Conservation (phyloP, 2,113 vertebrate species). For the Paradoxurus hermaphroditus region DNA sequence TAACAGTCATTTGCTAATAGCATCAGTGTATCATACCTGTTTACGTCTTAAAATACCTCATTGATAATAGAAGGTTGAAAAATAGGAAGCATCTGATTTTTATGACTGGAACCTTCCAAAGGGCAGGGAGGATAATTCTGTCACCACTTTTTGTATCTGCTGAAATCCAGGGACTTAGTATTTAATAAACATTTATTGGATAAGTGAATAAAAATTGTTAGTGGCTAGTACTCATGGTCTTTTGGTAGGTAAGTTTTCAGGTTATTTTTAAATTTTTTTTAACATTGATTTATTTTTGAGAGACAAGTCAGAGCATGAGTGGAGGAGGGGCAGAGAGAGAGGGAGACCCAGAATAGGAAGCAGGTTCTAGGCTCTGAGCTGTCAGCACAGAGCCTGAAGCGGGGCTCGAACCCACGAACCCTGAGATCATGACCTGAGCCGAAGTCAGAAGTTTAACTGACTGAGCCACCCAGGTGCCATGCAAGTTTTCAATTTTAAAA, state of each 20-base stretch:
- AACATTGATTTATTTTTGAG: too few species aligned
- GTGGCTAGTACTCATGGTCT: not conserved
- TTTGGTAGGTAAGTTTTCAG: not conserved
- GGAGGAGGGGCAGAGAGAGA: too few species aligned
- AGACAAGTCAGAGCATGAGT: too few species aligned
- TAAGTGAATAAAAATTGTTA: not conserved
- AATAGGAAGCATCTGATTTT: not conserved
- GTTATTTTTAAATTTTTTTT: too few species aligned
- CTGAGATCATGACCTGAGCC: too few species aligned
- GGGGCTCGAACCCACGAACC: too few species aligned
- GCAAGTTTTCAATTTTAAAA: not conserved
- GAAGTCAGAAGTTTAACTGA: too few species aligned
- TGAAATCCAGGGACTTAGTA: not conserved
- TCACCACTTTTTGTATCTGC: not conserved
- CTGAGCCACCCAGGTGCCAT: too few species aligned
- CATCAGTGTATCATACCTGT: not conserved
- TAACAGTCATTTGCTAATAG: conserved; percentile 27
- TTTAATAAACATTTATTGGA: not conserved
- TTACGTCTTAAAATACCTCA: conserved; percentile 29
- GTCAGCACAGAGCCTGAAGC: too few species aligned
- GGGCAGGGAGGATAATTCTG: not conserved
- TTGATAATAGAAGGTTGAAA: not conserved
- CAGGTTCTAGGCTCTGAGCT: too few species aligned
- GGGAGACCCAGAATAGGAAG: too few species aligned
- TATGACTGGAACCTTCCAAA: not conserved